Percentiles rank a stretch among this genome's conserved stretches.
phyloP scores from a whole-genome alignment of 2,888 invertebrate genomes.

The Limenitis camilla region DNA sequence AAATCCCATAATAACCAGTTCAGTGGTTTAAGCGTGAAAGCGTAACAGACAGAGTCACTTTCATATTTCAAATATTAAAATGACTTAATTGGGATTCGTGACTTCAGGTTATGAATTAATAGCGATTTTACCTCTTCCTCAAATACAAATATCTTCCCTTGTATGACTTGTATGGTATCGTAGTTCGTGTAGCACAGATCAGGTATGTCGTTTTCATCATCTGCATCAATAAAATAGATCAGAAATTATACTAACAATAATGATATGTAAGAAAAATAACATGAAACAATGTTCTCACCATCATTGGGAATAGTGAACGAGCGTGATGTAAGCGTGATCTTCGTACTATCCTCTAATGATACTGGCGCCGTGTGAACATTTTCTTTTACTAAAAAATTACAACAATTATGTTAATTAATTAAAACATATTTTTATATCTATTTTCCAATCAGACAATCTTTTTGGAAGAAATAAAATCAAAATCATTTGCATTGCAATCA shows the following conservation, averaged over 20 bases:
- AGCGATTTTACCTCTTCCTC: constrained; percentile 53
- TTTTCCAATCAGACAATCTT: too few relatives aligned
- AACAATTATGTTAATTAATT: not conserved
- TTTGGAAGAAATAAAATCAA: too few relatives aligned
- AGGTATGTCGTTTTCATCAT: constrained; percentile 55
- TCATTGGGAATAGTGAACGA: constrained; percentile 44
- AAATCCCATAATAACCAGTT: too few relatives aligned
- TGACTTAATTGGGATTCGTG: too few relatives aligned
- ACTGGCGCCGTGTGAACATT: constrained; percentile 16
- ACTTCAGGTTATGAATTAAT: too few relatives aligned
- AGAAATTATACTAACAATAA: too few relatives aligned
- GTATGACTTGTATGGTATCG: constrained; percentile 79
- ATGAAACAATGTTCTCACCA: not conserved
- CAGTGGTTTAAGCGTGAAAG: too few relatives aligned
- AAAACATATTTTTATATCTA: too few relatives aligned
- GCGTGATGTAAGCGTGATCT: constrained; percentile 26
- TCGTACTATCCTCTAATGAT: constrained; percentile 31
- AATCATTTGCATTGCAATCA: too few relatives aligned
- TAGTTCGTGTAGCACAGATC: constrained; percentile 80
- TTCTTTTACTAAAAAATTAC: constrained; percentile 29
- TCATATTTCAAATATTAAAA: too few relatives aligned
- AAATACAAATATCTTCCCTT: constrained; percentile 58
- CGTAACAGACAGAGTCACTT: too few relatives aligned
- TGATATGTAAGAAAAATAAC: not conserved
- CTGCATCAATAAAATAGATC: not conserved